Conservation (phyloP, 2,888 invertebrate genomes). For the Parasteatoda lunata region DNA sequence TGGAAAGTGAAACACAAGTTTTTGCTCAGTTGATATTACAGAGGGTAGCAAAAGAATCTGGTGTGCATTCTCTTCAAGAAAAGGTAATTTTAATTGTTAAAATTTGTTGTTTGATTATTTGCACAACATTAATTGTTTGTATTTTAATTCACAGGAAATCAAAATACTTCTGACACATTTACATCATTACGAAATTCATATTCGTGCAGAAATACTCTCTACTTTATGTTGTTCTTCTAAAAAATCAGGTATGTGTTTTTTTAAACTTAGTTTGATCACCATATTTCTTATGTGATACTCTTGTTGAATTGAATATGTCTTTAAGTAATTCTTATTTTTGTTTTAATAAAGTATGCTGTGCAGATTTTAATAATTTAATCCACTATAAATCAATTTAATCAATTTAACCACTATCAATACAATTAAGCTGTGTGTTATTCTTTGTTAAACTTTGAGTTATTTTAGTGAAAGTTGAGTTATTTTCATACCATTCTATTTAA, state of each 20-base stretch:
- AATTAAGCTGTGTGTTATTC: no score
- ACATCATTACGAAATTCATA: conserved; percentile 37
- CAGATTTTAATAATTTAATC: no score
- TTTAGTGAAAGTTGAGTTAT: no score
- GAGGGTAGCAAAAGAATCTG: conserved; percentile 71
- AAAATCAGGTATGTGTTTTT: conserved; percentile 53
- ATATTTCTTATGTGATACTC: no score
- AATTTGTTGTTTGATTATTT: neutral
- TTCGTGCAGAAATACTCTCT: conserved; percentile 52
- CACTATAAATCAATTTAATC: no score
- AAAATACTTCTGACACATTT: conserved; percentile 43
- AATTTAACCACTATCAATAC: no score
- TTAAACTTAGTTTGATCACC: neutral
- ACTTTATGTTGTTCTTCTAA: conserved; percentile 57
- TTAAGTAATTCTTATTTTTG: no score
- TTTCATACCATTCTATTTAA: no score
- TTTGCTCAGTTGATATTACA: conserved; percentile 72
- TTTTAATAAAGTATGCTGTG: no score
- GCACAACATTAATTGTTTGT: neutral
- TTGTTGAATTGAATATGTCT: no score
- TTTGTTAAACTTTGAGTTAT: no score
- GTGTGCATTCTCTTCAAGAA: conserved; percentile 70
- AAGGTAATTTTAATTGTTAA: conserved; percentile 71
- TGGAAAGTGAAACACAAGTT: conserved; percentile 69
- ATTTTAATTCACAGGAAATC: conserved; percentile 46